Evolutionary conservation across 2,888 invertebrate genomes (phyloP).

Genomic region (Drosophila melanosoma): DNA sequence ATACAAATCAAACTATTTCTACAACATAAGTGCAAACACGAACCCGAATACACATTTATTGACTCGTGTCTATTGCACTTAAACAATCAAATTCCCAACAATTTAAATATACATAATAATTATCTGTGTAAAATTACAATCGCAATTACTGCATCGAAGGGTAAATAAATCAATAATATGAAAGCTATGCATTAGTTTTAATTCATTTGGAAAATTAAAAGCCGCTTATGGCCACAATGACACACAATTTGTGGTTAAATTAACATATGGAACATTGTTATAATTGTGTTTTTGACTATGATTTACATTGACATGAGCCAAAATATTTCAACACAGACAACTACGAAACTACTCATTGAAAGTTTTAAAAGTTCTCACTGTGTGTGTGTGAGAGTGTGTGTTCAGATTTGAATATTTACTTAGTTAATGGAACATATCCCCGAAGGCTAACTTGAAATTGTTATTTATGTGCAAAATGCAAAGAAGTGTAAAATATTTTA

Average conservation of each 20-base stretch:
- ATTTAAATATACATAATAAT: not conserved
- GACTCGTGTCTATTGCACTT: no score
- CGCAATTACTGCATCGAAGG: not conserved
- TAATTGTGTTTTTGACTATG: slow-evolving; percentile 36
- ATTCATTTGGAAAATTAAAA: slow-evolving; percentile 6
- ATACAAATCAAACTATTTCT: not conserved
- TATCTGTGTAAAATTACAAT: not conserved
- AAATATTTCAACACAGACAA: slow-evolving; percentile 15
- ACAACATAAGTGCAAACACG: no score
- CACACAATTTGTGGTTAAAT: slow-evolving; percentile 11
- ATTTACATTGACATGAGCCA: slow-evolving; percentile 42
- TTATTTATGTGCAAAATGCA: slow-evolving; percentile 55
- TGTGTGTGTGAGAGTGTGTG: not conserved
- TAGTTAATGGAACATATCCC: slow-evolving; percentile 53
- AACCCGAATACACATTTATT: not conserved
- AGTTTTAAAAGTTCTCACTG: slow-evolving; percentile 35
- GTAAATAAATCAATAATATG: not conserved
- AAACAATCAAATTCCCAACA: not conserved
- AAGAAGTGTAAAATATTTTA: slow-evolving; percentile 67
- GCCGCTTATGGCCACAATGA: not conserved
- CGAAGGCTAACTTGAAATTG: slow-evolving; percentile 43
- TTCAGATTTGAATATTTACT: slow-evolving; percentile 45
- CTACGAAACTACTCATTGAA: slow-evolving; percentile 24
- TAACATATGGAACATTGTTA: slow-evolving; percentile 4
- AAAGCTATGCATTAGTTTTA: not conserved